These are phyloP conservation scores for Sebastes nivosus DNA, from an alignment of 2,797 vertebrate species.

Conservation along the genomic window DNA sequence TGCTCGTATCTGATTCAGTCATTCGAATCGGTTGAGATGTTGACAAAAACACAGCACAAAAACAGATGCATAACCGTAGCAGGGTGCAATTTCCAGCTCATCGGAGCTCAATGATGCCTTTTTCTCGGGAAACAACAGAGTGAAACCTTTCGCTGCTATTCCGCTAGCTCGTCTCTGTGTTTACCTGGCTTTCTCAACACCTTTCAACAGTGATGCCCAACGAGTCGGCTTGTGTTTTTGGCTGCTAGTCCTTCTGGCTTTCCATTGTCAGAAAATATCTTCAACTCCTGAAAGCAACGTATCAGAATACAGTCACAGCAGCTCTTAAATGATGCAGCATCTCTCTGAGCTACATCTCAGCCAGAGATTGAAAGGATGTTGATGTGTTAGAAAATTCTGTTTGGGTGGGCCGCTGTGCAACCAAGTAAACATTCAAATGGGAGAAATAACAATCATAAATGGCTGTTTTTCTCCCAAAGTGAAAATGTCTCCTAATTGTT, in stretches of 20 bases:
- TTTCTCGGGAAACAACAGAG: background rate
- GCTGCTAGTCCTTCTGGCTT: background rate
- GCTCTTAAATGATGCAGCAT: background rate
- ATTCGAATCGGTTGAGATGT: slow-evolving; percentile 11
- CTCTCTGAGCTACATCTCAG: background rate
- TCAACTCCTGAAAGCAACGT: background rate
- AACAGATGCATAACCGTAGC: slow-evolving; percentile 14
- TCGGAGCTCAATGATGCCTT: slow-evolving; percentile 22
- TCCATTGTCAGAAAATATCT: background rate
- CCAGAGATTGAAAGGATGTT: background rate
- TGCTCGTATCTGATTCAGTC: slow-evolving; percentile 2
- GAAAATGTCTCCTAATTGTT: background rate
- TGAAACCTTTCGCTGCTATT: background rate
- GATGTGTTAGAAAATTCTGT: background rate
- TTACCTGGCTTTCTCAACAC: slow-evolving; percentile 17
- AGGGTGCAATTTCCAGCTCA: slow-evolving; percentile 45
- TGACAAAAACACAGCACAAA: slow-evolving; percentile 32
- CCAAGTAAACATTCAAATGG: background rate
- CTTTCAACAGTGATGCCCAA: background rate
- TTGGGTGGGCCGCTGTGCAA: background rate
- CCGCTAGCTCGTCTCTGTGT: background rate
- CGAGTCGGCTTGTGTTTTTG: background rate
- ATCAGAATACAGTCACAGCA: background rate
- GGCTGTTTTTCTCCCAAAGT: background rate
- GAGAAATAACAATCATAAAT: background rate